phyloP scores from a whole-genome alignment of 2,888 invertebrate species.

The Galerucella pusilla region DNA sequence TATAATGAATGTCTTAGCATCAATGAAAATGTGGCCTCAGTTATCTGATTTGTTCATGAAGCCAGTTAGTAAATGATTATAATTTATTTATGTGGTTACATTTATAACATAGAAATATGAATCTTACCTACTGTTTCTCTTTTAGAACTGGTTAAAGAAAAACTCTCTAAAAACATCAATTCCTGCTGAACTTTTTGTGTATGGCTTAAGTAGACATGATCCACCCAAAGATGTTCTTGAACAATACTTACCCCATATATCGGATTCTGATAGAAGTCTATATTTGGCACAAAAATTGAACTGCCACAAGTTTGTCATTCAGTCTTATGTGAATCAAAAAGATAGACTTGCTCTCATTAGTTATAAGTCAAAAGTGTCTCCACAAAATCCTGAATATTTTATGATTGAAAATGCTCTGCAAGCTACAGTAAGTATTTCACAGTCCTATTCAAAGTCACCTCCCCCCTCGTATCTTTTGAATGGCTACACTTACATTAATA shows the following conservation, averaged over 20 bases:
- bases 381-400: conserved; percentile 77
- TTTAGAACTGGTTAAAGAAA: conserved; percentile 69
- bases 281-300: conserved; percentile 73
- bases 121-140: conserved; percentile 33
- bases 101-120: background rate
- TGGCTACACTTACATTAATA: no score
- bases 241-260: conserved; percentile 56
- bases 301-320: conserved; percentile 75
- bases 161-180: conserved; percentile 58
- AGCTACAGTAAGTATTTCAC: conserved; percentile 38
- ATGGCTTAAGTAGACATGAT: conserved; percentile 57
- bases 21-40: conserved; percentile 57
- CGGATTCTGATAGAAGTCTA: conserved; percentile 68
- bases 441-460: no score
- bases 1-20: conserved; percentile 57
- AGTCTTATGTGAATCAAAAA: conserved; percentile 71
- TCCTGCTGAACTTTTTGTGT: conserved; percentile 56
- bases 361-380: conserved; percentile 72
- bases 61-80: conserved; percentile 50
- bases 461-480: no score
- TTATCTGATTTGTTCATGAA: conserved; percentile 56
- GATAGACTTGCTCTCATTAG: conserved; percentile 72
- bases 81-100: background rate
- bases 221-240: conserved; percentile 64
- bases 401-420: conserved; percentile 77